Evolutionary conservation across 2,113 vertebrate genomes (phyloP).

Genomic region (Cygnus atratus): DNA sequence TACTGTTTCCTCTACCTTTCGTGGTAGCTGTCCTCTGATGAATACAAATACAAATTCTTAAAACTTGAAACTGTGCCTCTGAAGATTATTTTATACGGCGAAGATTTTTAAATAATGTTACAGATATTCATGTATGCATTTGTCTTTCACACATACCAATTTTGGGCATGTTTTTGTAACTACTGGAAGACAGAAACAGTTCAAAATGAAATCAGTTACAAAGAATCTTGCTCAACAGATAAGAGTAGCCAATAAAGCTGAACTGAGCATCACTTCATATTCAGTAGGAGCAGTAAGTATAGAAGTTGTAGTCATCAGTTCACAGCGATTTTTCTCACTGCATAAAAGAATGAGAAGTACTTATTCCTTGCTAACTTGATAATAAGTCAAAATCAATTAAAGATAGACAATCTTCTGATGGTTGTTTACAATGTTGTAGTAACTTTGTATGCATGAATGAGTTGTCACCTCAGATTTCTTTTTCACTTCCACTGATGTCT

Average conservation of each 20-base stretch:
- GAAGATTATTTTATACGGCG: neutral
- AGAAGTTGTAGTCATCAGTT: neutral
- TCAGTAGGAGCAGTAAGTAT: neutral
- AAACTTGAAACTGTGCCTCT: neutral
- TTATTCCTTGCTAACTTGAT: neutral
- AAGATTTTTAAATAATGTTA: neutral
- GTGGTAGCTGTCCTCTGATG: neutral
- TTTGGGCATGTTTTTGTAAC: neutral
- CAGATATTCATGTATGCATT: neutral
- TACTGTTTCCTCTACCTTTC: neutral
- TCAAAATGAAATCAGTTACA: neutral
- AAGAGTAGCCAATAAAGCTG: neutral
- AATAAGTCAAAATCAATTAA: neutral
- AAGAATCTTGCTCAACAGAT: neutral
- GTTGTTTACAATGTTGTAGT: neutral
- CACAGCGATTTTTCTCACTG: neutral
- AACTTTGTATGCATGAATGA: neutral
- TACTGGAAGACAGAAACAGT: neutral
- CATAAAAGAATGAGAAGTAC: neutral
- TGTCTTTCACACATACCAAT: rapidly evolving
- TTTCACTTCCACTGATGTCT: neutral
- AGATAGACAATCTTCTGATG: neutral
- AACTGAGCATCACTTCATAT: neutral
- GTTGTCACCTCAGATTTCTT: neutral
- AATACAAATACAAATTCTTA: neutral